A percentile compares a stretch with the other conserved stretches of the same genome.
These are phyloP conservation scores for Pomacea canaliculata DNA, from an alignment of 2,888 invertebrate genomes.

Conservation along the genomic window DNA sequence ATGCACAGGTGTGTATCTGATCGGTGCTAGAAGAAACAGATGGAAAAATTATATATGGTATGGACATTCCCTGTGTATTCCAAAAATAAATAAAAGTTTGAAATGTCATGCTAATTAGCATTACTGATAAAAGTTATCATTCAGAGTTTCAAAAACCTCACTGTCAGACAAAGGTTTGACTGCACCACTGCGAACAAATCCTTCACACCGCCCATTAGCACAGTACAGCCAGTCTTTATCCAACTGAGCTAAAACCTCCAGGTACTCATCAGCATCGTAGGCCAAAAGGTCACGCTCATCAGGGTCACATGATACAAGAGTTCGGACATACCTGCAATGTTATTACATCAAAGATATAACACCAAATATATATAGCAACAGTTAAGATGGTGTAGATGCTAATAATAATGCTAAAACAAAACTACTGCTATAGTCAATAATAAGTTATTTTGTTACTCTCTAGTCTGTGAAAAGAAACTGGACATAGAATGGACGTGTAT, in stretches of 20 bases:
- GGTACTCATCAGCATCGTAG: slow-evolving; percentile 39
- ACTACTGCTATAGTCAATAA: no score
- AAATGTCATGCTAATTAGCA: background rate
- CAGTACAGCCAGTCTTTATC: slow-evolving; percentile 48
- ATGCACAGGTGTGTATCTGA: no score
- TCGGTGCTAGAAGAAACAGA: no score
- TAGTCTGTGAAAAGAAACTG: no score
- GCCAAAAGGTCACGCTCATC: slow-evolving; percentile 32
- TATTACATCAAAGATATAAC: background rate
- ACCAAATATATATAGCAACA: background rate
- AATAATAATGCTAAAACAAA: background rate
- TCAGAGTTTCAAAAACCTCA: slow-evolving; percentile 37
- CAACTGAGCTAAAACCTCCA: slow-evolving; percentile 47
- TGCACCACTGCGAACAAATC: slow-evolving; percentile 38
- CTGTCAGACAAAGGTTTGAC: slow-evolving; percentile 40
- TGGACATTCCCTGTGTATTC: background rate
- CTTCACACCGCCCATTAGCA: slow-evolving; percentile 44
- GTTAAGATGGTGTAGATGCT: background rate
- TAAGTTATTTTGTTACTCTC: no score
- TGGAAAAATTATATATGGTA: background rate
- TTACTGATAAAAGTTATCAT: slow-evolving; percentile 38
- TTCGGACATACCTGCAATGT: slow-evolving; percentile 37
- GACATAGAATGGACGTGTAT: no score
- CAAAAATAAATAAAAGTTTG: background rate
- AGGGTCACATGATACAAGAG: slow-evolving; percentile 32